phyloP scores from a whole-genome alignment of 2,113 vertebrate species.

The Odontophorus gujanensis region DNA sequence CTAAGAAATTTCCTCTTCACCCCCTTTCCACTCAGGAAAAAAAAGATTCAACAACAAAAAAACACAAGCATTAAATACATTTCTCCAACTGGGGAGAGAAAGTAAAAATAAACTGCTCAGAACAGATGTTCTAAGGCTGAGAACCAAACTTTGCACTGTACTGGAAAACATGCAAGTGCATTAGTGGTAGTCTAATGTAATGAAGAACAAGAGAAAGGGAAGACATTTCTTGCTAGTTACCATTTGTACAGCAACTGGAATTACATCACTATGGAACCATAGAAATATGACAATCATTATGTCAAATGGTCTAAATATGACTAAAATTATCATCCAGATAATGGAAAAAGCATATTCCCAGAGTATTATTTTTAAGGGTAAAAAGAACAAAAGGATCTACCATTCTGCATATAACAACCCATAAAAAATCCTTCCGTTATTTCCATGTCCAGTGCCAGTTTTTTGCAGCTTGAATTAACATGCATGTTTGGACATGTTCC shows the following conservation, averaged over 20 bases:
- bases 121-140: conserved; percentile 39
- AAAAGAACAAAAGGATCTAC: conserved; percentile 46
- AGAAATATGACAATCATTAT: not conserved
- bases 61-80: not conserved
- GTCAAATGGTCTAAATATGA: conserved; percentile 25
- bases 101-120: conserved; percentile 9
- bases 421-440: conserved; percentile 36
- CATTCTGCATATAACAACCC: conserved; percentile 19
- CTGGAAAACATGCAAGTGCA: not conserved
- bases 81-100: not conserved
- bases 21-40: not conserved
- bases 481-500: conserved; percentile 16
- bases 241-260: not conserved
- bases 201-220: not conserved
- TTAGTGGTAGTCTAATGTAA: not conserved
- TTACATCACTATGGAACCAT: not conserved
- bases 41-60: not conserved
- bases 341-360: conserved; percentile 14
- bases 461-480: conserved; percentile 40
- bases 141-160: not conserved
- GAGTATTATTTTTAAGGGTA: conserved; percentile 10
- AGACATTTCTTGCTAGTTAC: not conserved
- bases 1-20: not conserved
- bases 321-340: conserved; percentile 2
- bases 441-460: conserved; percentile 22